A percentile compares a stretch with the other conserved stretches of the same genome.
These are phyloP conservation scores for Hedya salicella DNA, from an alignment of 2,888 invertebrate genomes.

Conservation along the genomic window DNA sequence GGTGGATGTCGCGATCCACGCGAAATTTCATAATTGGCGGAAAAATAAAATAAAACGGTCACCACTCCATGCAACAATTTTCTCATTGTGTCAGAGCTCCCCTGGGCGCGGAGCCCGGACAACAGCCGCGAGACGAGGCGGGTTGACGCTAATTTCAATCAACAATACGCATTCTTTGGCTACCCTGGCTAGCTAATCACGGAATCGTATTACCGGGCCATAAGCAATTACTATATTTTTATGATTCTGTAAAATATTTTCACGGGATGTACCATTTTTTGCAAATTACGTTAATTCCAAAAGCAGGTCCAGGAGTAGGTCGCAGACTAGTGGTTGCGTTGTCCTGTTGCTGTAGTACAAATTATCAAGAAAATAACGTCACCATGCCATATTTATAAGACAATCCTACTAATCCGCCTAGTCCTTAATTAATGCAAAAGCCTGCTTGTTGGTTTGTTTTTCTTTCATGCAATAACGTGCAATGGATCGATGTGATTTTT, in stretches of 20 bases:
- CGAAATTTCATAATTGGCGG: constrained; percentile 75
- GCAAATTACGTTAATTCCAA: too few relatives aligned
- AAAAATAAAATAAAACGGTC: constrained; percentile 70
- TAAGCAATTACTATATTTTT: neutral
- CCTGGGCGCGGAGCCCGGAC: constrained; percentile 77
- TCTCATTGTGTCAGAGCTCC: constrained; percentile 75
- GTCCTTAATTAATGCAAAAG: too few relatives aligned
- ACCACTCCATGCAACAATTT: constrained; percentile 72
- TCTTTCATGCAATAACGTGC: too few relatives aligned
- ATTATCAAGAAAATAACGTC: too few relatives aligned
- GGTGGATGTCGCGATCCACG: constrained; percentile 67
- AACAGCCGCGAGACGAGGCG: constrained; percentile 70
- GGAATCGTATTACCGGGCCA: neutral
- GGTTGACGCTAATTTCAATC: constrained; percentile 71
- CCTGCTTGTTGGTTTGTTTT: too few relatives aligned
- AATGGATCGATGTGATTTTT: too few relatives aligned
- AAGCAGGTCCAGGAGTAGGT: too few relatives aligned
- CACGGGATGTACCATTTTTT: too few relatives aligned
- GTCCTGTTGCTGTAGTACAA: too few relatives aligned
- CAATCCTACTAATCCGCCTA: too few relatives aligned
- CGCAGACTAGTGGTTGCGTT: too few relatives aligned
- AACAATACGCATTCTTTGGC: constrained; percentile 54
- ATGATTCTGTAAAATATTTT: neutral
- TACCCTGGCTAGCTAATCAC: constrained; percentile 15
- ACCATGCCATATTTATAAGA: too few relatives aligned